Evolutionary conservation across 2,888 invertebrate species (phyloP).

Genomic region (Synergus japonicus): DNA sequence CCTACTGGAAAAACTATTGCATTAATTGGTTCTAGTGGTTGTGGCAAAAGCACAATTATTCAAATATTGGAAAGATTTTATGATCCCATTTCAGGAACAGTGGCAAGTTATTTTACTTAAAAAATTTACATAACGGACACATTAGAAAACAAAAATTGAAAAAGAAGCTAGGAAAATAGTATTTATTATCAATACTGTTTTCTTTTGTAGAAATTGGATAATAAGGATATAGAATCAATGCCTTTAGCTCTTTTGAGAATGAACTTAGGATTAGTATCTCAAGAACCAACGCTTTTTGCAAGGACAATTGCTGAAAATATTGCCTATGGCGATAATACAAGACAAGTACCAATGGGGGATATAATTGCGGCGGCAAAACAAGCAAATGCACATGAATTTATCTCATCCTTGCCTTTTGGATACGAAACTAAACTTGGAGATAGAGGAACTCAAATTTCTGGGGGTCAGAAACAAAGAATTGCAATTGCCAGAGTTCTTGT

Average conservation of each 20-base stretch:
- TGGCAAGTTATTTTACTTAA: constrained; percentile 78
- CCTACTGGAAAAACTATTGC: constrained; percentile 86
- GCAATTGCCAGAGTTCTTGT: constrained; percentile 92
- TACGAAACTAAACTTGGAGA: constrained; percentile 89
- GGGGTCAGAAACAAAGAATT: constrained; percentile 91
- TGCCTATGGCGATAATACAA: constrained; percentile 80
- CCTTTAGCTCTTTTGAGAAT: constrained; percentile 77
- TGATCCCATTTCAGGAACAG: constrained; percentile 84
- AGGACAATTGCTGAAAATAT: constrained; percentile 81
- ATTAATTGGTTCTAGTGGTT: constrained; percentile 89
- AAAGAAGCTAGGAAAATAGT: constrained; percentile 77
- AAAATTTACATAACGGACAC: constrained; percentile 78
- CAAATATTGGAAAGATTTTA: constrained; percentile 92
- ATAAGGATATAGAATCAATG: constrained; percentile 75
- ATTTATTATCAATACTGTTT: background rate
- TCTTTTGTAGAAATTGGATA: constrained; percentile 4
- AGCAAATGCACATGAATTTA: constrained; percentile 80
- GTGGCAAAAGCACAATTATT: constrained; percentile 93
- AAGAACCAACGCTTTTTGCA: constrained; percentile 82
- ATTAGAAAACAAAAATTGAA: constrained; percentile 71
- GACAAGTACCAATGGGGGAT: constrained; percentile 78
- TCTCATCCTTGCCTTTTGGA: constrained; percentile 80
- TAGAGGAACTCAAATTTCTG: constrained; percentile 87
- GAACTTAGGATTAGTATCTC: constrained; percentile 81
- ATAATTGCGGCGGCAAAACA: constrained; percentile 78